phyloP scores from a whole-genome alignment of 2,113 vertebrate genomes.

The Silurus asotus region DNA sequence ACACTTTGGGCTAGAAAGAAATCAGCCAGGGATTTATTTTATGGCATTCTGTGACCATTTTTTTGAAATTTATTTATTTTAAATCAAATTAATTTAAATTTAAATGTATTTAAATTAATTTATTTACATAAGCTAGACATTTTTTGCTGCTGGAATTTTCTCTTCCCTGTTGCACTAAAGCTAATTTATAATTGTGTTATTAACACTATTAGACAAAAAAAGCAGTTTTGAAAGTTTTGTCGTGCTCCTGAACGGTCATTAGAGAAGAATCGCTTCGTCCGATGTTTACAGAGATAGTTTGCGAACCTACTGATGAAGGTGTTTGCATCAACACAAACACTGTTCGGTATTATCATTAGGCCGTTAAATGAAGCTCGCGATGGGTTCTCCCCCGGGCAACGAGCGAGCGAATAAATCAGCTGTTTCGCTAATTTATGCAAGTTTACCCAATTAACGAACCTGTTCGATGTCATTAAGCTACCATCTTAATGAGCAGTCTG shows the following conservation, averaged over 20 bases:
- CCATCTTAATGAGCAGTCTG: conserved; percentile 89
- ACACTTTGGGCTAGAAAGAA: not conserved
- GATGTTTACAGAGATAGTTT: not conserved
- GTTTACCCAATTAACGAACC: conserved; percentile 41
- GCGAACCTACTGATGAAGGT: not conserved
- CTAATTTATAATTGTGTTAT: not conserved
- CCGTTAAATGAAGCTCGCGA: conserved; percentile 23
- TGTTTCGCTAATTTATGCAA: conserved; percentile 44
- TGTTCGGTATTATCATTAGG: conserved; percentile 25
- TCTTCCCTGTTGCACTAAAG: not conserved
- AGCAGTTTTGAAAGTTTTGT: not conserved
- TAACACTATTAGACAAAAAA: not conserved
- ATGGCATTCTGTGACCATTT: too few relatives aligned
- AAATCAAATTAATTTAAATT: too few relatives aligned
- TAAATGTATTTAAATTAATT: too few relatives aligned
- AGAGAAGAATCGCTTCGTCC: not conserved
- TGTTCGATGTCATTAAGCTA: conserved; percentile 76
- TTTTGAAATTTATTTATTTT: too few relatives aligned
- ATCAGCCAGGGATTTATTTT: not conserved
- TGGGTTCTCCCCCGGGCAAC: conserved; percentile 21
- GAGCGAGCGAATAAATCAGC: conserved; percentile 44
- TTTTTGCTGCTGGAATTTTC: not conserved
- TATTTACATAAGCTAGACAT: not conserved
- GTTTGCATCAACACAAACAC: conserved; percentile 16
- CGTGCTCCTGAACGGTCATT: not conserved